Percentiles rank a stretch among this genome's conserved stretches.
Evolutionary conservation across 2,797 vertebrate genomes (phyloP).

Genomic region (Onychomys arenicola): DNA sequence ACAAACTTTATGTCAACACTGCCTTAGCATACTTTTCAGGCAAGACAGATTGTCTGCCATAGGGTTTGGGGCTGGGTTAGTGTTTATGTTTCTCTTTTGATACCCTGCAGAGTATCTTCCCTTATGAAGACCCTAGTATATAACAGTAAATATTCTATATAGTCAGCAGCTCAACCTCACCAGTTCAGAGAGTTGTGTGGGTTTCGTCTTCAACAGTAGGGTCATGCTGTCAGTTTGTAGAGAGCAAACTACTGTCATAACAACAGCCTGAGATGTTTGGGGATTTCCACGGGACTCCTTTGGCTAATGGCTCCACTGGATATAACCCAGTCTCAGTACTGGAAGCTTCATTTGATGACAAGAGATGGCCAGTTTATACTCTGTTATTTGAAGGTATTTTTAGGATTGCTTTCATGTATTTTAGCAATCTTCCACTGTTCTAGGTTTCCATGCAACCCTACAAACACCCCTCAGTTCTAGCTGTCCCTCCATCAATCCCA

Average conservation of each 20-base stretch:
- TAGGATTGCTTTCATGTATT: neutral
- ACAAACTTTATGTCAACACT: neutral
- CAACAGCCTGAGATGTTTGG: neutral
- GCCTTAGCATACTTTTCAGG: neutral
- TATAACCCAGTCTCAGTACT: neutral
- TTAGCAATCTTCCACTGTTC: neutral
- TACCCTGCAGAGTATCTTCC: accelerated
- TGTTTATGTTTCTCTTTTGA: neutral
- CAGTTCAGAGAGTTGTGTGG: neutral
- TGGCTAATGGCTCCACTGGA: neutral
- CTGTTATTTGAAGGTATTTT: neutral
- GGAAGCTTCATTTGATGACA: neutral
- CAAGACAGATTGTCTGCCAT: neutral
- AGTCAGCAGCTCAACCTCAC: neutral
- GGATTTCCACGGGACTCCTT: neutral
- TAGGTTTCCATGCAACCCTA: neutral
- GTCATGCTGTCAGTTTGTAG: neutral
- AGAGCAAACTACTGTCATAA: neutral
- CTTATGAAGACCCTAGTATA: neutral
- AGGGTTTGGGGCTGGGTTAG: neutral
- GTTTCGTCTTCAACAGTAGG: neutral
- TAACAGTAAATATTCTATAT: neutral
- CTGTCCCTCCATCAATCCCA: neutral
- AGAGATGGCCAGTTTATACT: neutral
- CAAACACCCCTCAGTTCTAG: neutral